Conservation (phyloP, 1,140 invertebrate genomes). For the Pachyrhynchus sulphureomaculatus region DNA sequence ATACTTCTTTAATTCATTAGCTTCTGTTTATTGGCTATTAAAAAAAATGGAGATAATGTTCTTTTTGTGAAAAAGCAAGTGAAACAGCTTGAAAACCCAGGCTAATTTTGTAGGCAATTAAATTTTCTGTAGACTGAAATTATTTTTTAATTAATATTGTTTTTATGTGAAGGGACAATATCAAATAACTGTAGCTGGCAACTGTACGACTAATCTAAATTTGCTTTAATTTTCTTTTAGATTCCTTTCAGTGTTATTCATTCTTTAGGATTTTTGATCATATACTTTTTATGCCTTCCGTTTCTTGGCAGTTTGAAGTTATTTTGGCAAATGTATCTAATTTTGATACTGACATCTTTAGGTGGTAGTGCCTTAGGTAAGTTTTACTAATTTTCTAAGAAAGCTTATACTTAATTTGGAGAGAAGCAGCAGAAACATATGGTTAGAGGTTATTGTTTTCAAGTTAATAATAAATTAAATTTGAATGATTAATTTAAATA, state of each 20-base stretch:
- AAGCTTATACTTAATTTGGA: not conserved
- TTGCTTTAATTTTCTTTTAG: conserved; percentile 32
- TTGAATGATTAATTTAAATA: not conserved
- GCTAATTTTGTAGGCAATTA: too few species aligned
- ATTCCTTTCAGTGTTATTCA: conserved; percentile 23
- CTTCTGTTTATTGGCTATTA: too few species aligned
- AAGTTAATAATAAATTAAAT: too few species aligned
- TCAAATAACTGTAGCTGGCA: too few species aligned
- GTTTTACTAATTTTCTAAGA: not conserved
- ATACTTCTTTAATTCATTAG: too few species aligned
- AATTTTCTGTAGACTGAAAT: too few species aligned
- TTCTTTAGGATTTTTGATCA: conserved; percentile 22
- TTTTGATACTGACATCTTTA: conserved; percentile 30
- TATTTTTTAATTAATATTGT: too few species aligned
- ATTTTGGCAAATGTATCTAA: conserved; percentile 29
- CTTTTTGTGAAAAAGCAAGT: too few species aligned
- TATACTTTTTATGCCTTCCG: conserved; percentile 26
- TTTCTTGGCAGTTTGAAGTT: conserved; percentile 27
- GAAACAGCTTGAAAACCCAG: too few species aligned
- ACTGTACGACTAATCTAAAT: too few species aligned
- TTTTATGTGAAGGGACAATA: too few species aligned
- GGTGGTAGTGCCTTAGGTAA: conserved; percentile 34
- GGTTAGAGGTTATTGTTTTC: not conserved
- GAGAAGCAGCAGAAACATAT: not conserved
- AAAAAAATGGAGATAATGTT: too few species aligned